Base-by-base conservation (phyloP, 2,113 vertebrate species). In the Malurus elegans region DNA sequence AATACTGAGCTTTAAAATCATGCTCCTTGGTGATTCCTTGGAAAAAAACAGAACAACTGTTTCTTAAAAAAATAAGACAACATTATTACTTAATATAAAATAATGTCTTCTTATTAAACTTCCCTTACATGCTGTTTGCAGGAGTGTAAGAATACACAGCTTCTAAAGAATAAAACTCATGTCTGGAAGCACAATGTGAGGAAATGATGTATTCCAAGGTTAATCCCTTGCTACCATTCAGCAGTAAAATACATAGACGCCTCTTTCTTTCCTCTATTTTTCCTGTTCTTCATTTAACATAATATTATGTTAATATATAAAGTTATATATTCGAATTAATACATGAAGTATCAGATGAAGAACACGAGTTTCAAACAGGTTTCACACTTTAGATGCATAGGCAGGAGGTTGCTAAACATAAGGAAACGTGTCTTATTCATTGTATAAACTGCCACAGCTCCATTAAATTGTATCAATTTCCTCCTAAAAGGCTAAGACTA, bases 191-290 rank as follows among this genome's bases (percentile, higher is more conserved):
- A 98, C 97, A 98, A 97, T 97, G 95, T 79, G 64, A 98, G 97
- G 97, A 98, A 98, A 97, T 1, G 2, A 96, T 96, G 87, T 40
- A 70, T 96, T 97, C 97, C 92, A 94, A 97, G 96, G 60, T 86
- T 97, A 98, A 97, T 98, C 96, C 97, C 96, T 96, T 97, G 97
- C 93, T 97, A 97, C 93, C 91, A 92, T 95, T 97, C 91, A 92
- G 48, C 92, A 93, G 82, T 90, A 89, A 95, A 97, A 86, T 71
- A 91, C 88, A 93, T 19, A 93, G 94, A 94, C 17, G 88, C 88
- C 96, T 95, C 84, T 58, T 84, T 95, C 91, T 97, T 97, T 97
- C 97, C 96, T 94, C 94, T 96, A 85, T 62, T 97, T 97, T 97
- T 97, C 97, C 97, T 97, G 96, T 95, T 93, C 95, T 94, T 85